Base-by-base conservation (phyloP, 2,888 invertebrate species). In the Synergus japonicus region DNA sequence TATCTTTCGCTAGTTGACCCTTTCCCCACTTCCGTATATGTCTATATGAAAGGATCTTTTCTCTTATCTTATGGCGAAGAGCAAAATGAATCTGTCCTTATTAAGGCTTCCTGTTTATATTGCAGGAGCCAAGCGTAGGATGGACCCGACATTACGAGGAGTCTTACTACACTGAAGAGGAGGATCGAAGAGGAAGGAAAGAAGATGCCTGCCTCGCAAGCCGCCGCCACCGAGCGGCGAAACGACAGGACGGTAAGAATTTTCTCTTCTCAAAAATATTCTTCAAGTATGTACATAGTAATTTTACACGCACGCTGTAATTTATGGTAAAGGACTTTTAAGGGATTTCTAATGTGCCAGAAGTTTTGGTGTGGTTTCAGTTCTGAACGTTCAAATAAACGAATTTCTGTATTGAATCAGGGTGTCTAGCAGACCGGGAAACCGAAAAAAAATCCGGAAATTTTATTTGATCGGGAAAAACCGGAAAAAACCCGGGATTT, bases 161-260 rank as follows among this genome's bases (percentile, higher is more conserved):
- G 84, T 87, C 83, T 83, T 81, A 85, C 83, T 88, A 88, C 88
- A 89, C 81, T 90, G 89, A 91, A 87, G 88, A 86, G 87, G 86
- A 86, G 86, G 87, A 85, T 60, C 81, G 79, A 73, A 77, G 83
- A 82, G 81, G 81, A 80, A 83, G 81, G 80, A 82, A 86, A 77
- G 82, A 85, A 83, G 84, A 92, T 92, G 92, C 92, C 92, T 82
- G 89, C 92, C 87, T 91, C 91, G 85, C 92, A 92, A 84, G 80
- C 89, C 79, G 90, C 91, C 89, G 90, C 90, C 83, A 86, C 88
- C 46, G 92, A 90, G 87, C 91, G 90, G 87, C 89, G 89, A 87
- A 91, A 87, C 85, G 92, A 92, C 76, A 90, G 89, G 81, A 90
- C 88, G 89, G 91, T 92, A 78, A 86, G 90, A 86, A 81, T 63